Base-by-base conservation (phyloP, 2,113 vertebrate species). In the Salvelinus namaycush region DNA sequence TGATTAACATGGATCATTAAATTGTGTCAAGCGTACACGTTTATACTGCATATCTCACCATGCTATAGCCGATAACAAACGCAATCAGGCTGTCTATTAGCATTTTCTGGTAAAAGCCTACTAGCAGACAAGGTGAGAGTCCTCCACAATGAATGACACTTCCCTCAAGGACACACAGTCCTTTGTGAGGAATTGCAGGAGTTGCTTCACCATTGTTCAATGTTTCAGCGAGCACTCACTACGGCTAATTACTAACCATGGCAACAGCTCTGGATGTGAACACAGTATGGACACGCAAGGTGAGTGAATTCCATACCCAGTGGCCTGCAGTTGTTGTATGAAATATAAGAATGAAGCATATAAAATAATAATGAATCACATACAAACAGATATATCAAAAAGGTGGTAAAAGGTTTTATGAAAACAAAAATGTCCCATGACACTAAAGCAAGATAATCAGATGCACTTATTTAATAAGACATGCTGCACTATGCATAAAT, bases 381-480 rank as follows among this genome's bases (percentile, higher is more conserved):
- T 24, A 70, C 14, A 70, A 70, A 48, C 39, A 48, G 2, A 67
- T 79, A 77, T 74, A 81, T 87, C 48, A 68, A 89, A 84, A 88
- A 80, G 44, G 81, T 34, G 49, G 81, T 34, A 78, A 16, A 81
- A 86, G 76, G 83, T 89, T 54, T 91, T 84, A 82, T 87, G 77
- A 83, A 87, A 87, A 84, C 74, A 89, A 86, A 51, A 88, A 77
- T 80, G 81, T 70, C 71, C 76, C 67, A 72, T 77, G 82, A 83
- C 81, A 84, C 72, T 44, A 72, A 82, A 88, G 79, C 5, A 4
- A 81, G 80, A 84, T 87, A 90, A 90, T 87, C 76, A 86, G 87
- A 92, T 84, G 83, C 86, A 87, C 73, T 78, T 91, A 91, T 92
- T 88, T 90, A 91, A 89, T 86, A 87, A 87, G 79, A 90, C 87